A percentile compares a stretch with the other conserved stretches of the same genome.
Conservation (phyloP, 1,140 invertebrate species). For the Trypoxylus dichotomus region DNA sequence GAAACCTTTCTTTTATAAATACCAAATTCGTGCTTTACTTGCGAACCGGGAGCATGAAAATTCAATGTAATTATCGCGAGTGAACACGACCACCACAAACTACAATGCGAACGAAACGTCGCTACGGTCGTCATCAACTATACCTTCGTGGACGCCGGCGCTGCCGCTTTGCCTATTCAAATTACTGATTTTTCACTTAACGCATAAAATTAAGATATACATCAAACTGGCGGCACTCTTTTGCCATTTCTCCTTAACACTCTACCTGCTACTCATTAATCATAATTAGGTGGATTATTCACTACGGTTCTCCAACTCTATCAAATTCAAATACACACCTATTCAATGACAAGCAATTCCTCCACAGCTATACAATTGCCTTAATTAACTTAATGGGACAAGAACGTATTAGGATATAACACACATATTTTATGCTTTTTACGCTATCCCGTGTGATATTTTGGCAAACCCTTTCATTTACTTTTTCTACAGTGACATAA, state of each 20-base stretch:
- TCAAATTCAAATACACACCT: slow-evolving; percentile 6
- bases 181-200: slow-evolving; percentile 9
- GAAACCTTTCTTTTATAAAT: slow-evolving; percentile 40
- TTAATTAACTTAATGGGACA: not conserved
- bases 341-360: slow-evolving; percentile 8
- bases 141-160: not conserved
- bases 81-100: slow-evolving; percentile 17
- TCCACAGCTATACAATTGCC: not conserved
- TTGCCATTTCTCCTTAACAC: not conserved
- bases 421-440: not conserved
- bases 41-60: slow-evolving; percentile 39
- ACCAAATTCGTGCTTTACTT: slow-evolving; percentile 38
- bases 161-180: not conserved
- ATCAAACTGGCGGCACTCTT: not conserved
- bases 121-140: not conserved
- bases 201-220: slow-evolving; percentile 25
- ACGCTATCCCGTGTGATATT: not conserved
- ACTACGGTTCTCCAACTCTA: not conserved
- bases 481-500: no score
- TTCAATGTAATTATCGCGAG: slow-evolving; percentile 41
- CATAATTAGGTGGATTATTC: not conserved
- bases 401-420: not conserved
- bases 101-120: not conserved
- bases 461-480: no score
- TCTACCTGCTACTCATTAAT: slow-evolving; percentile 11